Evolutionary conservation across 2,113 vertebrate species (phyloP).

Genomic region (Pyrgilauda ruficollis): DNA sequence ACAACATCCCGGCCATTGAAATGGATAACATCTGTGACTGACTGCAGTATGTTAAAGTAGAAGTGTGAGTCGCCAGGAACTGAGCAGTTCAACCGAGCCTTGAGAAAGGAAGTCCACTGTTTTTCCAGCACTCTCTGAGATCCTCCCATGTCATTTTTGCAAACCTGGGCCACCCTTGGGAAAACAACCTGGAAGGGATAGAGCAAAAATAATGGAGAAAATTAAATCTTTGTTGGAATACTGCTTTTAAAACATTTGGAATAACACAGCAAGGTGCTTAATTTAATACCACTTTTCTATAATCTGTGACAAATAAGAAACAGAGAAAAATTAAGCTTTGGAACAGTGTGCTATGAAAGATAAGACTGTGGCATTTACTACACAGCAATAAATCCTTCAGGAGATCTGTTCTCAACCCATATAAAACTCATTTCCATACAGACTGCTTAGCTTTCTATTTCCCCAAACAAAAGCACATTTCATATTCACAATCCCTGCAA

Average conservation of each 20-base stretch:
- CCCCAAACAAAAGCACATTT: slow-evolving; percentile 76
- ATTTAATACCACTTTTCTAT: slow-evolving; percentile 66
- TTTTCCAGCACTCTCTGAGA: slow-evolving; percentile 97
- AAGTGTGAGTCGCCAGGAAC: slow-evolving; percentile 98
- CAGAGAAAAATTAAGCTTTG: slow-evolving; percentile 46
- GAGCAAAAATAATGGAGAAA: background rate
- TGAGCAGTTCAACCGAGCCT: slow-evolving; percentile 95
- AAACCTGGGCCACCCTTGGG: slow-evolving; percentile 93
- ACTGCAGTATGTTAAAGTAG: slow-evolving; percentile 98
- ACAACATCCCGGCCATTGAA: slow-evolving; percentile 90
- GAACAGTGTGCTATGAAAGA: slow-evolving; percentile 71
- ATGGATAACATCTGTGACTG: slow-evolving; percentile 91
- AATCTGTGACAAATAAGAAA: slow-evolving; percentile 62
- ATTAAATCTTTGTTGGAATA: background rate
- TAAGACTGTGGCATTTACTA: slow-evolving; percentile 77
- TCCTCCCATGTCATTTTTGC: slow-evolving; percentile 95
- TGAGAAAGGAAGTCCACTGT: slow-evolving; percentile 98
- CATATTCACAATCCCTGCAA: slow-evolving; percentile 62
- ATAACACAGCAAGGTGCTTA: slow-evolving; percentile 42
- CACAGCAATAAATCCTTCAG: slow-evolving; percentile 74
- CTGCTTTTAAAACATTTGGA: slow-evolving; percentile 7
- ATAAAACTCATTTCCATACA: slow-evolving; percentile 80
- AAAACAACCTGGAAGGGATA: slow-evolving; percentile 86
- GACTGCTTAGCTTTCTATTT: slow-evolving; percentile 77
- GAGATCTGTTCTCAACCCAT: slow-evolving; percentile 72